A percentile compares a stretch with the other conserved stretches of the same genome.
Evolutionary conservation across 2,888 invertebrate genomes (phyloP).

Genomic region (Nasonovia ribisnigri): DNA sequence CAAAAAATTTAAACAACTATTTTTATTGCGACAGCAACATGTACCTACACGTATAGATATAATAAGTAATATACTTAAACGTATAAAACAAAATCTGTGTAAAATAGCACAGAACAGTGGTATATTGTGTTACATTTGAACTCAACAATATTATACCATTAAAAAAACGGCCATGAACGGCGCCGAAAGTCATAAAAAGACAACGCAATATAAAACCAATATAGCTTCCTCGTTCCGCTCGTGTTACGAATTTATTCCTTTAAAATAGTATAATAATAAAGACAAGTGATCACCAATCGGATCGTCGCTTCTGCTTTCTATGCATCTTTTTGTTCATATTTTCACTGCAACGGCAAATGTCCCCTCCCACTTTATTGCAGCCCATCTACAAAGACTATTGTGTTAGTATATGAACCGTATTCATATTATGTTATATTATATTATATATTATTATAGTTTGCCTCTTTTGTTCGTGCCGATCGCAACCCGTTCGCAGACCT

Average conservation of each 20-base stretch:
- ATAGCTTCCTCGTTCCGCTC: slow-evolving; percentile 10
- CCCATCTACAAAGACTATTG: not conserved
- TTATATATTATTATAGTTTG: not conserved
- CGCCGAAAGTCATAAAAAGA: not conserved
- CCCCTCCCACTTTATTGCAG: not conserved
- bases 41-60: not conserved
- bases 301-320: not conserved
- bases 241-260: not conserved
- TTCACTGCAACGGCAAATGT: not conserved
- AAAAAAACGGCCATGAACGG: slow-evolving; percentile 1
- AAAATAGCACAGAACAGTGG: not conserved
- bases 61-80: not conserved
- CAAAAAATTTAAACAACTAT: not conserved
- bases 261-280: not conserved
- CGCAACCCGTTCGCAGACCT: not conserved
- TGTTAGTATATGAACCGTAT: not conserved
- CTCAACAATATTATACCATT: not conserved
- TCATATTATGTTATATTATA: not conserved
- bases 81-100: not conserved
- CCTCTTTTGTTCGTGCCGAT: not conserved
- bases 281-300: not conserved
- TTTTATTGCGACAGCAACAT: not conserved
- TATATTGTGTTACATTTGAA: not conserved
- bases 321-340: not conserved
- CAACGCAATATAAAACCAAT: not conserved